A percentile compares a stretch with the other conserved stretches of the same genome.
Conservation (phyloP, 2,797 vertebrate species). For the Trematomus bernacchii region DNA sequence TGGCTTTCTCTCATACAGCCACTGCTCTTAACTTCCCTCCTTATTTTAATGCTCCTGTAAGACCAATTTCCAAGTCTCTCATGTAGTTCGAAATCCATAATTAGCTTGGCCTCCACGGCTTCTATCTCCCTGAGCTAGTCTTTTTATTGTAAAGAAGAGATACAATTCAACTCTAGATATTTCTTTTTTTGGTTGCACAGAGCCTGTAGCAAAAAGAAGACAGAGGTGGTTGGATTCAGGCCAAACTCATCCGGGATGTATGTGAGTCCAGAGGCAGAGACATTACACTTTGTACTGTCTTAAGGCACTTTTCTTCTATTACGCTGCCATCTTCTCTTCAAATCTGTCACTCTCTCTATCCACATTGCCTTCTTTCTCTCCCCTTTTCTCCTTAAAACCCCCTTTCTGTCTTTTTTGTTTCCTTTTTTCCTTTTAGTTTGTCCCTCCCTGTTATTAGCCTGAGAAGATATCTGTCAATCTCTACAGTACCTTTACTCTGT, state of each 20-base stretch:
- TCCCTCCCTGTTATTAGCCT: slow-evolving; percentile 18
- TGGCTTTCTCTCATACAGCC: slow-evolving; percentile 22
- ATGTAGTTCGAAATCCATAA: slow-evolving; percentile 60
- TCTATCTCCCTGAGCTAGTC: slow-evolving; percentile 45
- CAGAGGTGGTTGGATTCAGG: slow-evolving; percentile 48
- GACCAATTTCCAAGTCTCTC: slow-evolving; percentile 53
- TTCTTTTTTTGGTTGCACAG: not conserved
- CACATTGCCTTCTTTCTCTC: slow-evolving; percentile 6
- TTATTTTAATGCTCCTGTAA: slow-evolving; percentile 35
- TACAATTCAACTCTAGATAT: slow-evolving; percentile 34
- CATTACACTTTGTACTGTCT: slow-evolving; percentile 60
- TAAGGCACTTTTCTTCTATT: slow-evolving; percentile 53
- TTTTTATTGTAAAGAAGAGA: slow-evolving; percentile 44
- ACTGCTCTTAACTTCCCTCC: slow-evolving; percentile 31
- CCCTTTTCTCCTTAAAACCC: not conserved
- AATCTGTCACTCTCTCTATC: slow-evolving; percentile 37
- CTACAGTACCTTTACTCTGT: not conserved
- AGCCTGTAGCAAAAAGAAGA: slow-evolving; percentile 41
- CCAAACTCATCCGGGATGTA: slow-evolving; percentile 64
- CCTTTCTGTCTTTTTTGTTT: not conserved
- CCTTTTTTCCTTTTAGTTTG: not conserved
- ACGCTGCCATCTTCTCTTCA: slow-evolving; percentile 31
- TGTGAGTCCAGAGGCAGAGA: slow-evolving; percentile 54
- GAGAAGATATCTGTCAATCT: not conserved
- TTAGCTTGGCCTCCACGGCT: slow-evolving; percentile 30